Evolutionary conservation across 2,113 vertebrate species (phyloP).

Genomic region (Numenius arquata): DNA sequence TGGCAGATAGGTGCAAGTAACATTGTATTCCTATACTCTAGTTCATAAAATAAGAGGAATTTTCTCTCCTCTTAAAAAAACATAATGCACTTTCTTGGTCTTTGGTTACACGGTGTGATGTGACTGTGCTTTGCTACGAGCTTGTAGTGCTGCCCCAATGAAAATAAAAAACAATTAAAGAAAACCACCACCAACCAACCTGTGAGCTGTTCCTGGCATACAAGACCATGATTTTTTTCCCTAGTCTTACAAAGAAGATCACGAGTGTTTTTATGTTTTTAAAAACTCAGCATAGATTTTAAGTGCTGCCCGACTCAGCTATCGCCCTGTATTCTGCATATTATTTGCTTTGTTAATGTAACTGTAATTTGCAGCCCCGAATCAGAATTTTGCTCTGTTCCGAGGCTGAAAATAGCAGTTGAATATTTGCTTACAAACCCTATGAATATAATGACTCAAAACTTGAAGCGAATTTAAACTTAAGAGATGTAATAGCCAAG

Average conservation of each 20-base stretch:
- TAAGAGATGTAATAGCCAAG: neutral
- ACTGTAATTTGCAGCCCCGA: neutral
- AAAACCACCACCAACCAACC: neutral
- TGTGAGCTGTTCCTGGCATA: neutral
- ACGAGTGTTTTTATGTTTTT: neutral
- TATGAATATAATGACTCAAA: neutral
- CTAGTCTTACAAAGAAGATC: neutral
- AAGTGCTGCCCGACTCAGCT: neutral
- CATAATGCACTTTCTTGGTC: neutral
- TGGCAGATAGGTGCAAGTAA: neutral
- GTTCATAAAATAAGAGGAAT: neutral
- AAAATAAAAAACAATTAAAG: neutral
- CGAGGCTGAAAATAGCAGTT: neutral
- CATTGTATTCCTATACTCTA: neutral
- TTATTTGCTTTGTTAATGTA: neutral
- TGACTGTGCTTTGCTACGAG: neutral
- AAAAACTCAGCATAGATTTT: neutral
- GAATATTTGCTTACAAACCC: neutral
- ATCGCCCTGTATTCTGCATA: neutral
- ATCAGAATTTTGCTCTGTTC: neutral
- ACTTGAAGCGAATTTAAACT: neutral
- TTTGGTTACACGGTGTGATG: neutral
- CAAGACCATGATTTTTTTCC: rapidly evolving
- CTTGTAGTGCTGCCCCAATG: neutral
- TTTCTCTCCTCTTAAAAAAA: neutral